Base-by-base conservation (phyloP, 2,113 vertebrate species). In the Hystrix cristata region DNA sequence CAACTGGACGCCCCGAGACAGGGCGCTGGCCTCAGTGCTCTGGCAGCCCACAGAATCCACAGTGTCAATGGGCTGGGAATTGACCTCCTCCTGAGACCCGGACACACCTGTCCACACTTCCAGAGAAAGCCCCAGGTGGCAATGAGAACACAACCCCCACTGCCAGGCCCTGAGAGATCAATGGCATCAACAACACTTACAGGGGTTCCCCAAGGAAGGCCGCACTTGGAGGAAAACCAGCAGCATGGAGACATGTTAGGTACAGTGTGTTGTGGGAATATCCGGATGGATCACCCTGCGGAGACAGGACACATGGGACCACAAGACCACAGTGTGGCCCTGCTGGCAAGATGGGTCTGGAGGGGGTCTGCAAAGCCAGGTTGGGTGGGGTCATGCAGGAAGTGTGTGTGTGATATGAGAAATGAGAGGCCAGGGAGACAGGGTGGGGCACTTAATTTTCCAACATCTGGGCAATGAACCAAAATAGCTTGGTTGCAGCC, bases 391-490 rank as follows among this genome's bases (percentile, higher is more conserved):
- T 65, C 69, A 88, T 65, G 67, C 82, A 91, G 85, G 84, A 95
- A 95, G 57, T 21, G 7, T 65, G 38, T 87, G 64, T 87, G 64
- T 21, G 69, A 89, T 38, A 21, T 11, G 43, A 86, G 48, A 74
- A 64, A 90, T 65, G 59, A 69, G 92, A 95, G 79, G 84, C 80
- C 46, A 87, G n/a, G 34, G 60, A 93, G 87, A 64, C 15, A 90
- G 90, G 69, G 83, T 8, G n/a, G 43, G 27, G 87, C 16, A 65
- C 59, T 93, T 86, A 48, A 74, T 94, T 80, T 91, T 94, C 92
- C 87, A 91, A 29, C 79, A 91, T 97, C 89, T 96, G 31, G 51
- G 65, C 60, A 65, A 69, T 23, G 79, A 91, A 85, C 79, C n/a
- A 95, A 94, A 95, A 94, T 29, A 93, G 78, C 57, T 94, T 27